Base-by-base conservation (phyloP, 2,113 vertebrate species). In the Pteropus alecto region DNA sequence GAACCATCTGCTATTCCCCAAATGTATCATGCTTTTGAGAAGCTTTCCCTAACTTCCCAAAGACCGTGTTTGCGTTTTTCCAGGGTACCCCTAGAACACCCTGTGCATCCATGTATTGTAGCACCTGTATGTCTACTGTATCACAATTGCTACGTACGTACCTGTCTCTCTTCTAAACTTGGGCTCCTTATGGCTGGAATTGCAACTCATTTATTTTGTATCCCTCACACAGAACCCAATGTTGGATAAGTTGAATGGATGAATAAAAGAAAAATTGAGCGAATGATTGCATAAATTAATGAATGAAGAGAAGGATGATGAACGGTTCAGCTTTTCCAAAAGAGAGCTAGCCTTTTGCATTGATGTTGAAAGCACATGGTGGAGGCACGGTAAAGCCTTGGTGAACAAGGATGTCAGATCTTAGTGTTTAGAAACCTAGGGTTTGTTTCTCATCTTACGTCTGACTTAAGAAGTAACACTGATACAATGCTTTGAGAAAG, bases 31-130 rank as follows among this genome's bases (percentile, higher is more conserved):
- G 5, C 12, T 58, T 51, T 82, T 76, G 30, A 79, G 76, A 70
- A 96, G 33, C 7, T 21, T 67, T 56, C 41, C 13, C 15, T 46
- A 63, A 58, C 43, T 70, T 68, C 5, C 58, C 26, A 12, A 3
- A 60, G 81, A 51, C 12, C 24, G 19, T 18, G 22, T 7, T 19
- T 54, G 8, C 76, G 3, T 74, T 77, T 92, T 35, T 73, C n/a
- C n/a, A 21, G 33, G 1, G 22, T 67, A 28, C 2, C 67, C 43
- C 28, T 12, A 19, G 18, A 70, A 19, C 2, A 33, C 13, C 16
- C 18, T 0, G 0, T 4, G 24, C 7, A 33, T 35, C 19, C 12
- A 18, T 35, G 30, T 41, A 4, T 41, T 30, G 5, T 9, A n/a
- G 15, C 3, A 24, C 60, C 33, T 67, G 13, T 35, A 71, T 1